Evolutionary conservation across 2,113 vertebrate species (phyloP).

Genomic region (Atrichornis clamosus): DNA sequence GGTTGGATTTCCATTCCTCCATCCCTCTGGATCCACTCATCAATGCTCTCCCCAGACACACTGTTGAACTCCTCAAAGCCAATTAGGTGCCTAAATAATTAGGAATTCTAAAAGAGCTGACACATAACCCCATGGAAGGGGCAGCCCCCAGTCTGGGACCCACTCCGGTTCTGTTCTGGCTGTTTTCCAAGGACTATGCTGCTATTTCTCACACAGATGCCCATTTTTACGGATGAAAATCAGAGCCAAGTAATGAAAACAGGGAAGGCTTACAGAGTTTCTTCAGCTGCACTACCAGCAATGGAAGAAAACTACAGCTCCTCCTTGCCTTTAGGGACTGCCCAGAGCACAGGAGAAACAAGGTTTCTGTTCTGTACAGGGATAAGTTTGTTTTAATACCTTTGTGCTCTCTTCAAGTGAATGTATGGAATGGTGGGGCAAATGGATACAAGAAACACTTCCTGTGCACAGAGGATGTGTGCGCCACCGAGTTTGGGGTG

Average conservation of each 20-base stretch:
- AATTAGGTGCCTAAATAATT: not conserved
- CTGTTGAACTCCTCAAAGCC: not conserved
- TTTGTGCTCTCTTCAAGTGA: not conserved
- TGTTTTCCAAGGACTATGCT: not conserved
- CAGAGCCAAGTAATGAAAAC: not conserved
- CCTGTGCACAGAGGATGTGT: not conserved
- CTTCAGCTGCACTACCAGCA: not conserved
- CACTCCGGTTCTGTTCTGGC: fast-evolving
- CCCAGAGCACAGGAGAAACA: not conserved
- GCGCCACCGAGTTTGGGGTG: not conserved
- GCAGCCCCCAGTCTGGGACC: not conserved
- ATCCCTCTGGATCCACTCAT: too few relatives aligned
- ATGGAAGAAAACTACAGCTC: not conserved
- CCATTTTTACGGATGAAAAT: not conserved
- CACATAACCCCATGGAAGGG: not conserved
- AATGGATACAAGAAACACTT: not conserved
- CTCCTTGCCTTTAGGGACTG: not conserved
- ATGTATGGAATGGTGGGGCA: not conserved
- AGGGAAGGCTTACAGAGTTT: not conserved
- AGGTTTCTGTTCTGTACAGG: not conserved
- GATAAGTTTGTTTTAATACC: not conserved
- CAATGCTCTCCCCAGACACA: not conserved
- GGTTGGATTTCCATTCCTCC: not conserved
- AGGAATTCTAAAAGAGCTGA: not conserved
- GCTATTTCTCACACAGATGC: fast-evolving